Evolutionary conservation across 2,797 vertebrate species (phyloP).

Genomic region (Peromyscus attwateri): DNA sequence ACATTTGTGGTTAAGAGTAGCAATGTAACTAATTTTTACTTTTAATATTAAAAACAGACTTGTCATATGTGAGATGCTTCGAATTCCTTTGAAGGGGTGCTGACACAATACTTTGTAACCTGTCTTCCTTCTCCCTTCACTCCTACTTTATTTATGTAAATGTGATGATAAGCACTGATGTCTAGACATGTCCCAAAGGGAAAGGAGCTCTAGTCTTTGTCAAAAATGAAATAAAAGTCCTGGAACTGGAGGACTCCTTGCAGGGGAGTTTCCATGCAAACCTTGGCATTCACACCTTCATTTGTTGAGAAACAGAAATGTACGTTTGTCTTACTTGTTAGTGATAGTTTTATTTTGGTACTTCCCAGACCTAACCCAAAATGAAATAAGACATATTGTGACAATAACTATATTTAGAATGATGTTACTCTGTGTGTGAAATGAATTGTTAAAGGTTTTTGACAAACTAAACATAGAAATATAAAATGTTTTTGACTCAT

Average conservation of each 20-base stretch:
- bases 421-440: not conserved
- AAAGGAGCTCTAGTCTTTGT: not conserved
- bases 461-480: not conserved
- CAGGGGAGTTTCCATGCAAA: not conserved
- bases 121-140: not conserved
- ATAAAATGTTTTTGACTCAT: not conserved
- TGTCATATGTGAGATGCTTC: not conserved
- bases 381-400: not conserved
- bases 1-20: rapidly evolving
- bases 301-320: not conserved
- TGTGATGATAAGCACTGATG: not conserved
- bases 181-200: rapidly evolving
- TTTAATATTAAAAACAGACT: not conserved
- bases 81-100: not conserved
- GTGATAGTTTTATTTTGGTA: not conserved
- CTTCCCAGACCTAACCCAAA: not conserved
- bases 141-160: not conserved
- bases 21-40: not conserved
- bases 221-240: not conserved
- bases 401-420: not conserved
- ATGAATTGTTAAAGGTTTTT: not conserved
- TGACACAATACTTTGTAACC: not conserved
- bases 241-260: not conserved
- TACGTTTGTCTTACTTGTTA: not conserved
- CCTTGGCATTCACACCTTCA: rapidly evolving